Percentiles rank a stretch among this genome's conserved stretches.
Conservation (phyloP, 2,797 vertebrate genomes). For the Hemitrygon akajei region DNA sequence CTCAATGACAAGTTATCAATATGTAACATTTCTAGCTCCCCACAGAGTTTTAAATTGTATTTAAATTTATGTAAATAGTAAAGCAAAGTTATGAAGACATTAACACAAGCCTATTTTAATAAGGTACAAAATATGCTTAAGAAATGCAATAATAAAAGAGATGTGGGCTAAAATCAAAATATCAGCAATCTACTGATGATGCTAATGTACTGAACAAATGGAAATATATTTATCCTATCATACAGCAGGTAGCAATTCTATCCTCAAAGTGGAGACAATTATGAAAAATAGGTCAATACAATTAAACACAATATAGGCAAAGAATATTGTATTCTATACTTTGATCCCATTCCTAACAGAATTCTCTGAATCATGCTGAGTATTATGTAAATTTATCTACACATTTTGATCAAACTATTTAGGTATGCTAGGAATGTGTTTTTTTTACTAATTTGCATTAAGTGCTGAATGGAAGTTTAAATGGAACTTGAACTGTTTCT, state of each 20-base stretch:
- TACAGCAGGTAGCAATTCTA: neutral
- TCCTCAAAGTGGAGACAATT: neutral
- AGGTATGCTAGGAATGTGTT: neutral
- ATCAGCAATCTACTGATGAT: neutral
- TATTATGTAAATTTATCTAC: neutral
- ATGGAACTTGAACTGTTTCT: neutral
- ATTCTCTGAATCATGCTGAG: neutral
- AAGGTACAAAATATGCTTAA: neutral
- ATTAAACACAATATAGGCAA: neutral
- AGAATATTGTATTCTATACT: neutral
- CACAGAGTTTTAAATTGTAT: slow-evolving; percentile 10
- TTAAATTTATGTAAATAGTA: slow-evolving; percentile 24
- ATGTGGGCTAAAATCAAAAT: neutral
- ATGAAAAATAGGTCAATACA: neutral
- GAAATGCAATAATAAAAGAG: neutral
- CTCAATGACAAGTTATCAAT: neutral
- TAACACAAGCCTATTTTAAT: neutral
- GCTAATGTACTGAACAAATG: neutral
- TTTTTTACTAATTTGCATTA: neutral
- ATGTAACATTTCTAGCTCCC: neutral
- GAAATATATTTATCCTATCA: neutral
- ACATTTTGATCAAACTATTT: neutral
- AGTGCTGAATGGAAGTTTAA: neutral
- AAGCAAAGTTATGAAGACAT: neutral
- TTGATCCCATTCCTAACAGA: neutral